Conservation (phyloP, 2,113 vertebrate genomes). For the Hemibagrus wyckioides region DNA sequence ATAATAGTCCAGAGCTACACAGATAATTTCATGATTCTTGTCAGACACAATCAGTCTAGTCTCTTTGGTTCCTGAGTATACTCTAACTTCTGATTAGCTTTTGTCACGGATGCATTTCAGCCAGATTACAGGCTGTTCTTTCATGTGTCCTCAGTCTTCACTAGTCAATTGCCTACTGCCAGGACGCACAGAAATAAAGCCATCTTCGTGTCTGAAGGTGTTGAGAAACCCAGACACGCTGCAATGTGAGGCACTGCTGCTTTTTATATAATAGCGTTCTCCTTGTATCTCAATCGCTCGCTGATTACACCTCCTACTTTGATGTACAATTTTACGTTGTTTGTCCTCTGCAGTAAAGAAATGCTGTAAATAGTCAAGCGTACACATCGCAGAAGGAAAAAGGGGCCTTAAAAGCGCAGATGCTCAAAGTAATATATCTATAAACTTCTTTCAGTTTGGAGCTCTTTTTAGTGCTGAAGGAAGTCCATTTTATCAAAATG, state of each 20-base stretch:
- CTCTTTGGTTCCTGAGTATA: background rate
- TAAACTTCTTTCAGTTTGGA: background rate
- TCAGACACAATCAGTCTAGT: background rate
- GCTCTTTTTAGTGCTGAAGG: too few species aligned
- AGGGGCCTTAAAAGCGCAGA: background rate
- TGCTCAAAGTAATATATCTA: background rate
- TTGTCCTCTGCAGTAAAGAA: background rate
- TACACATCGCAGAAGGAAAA: background rate
- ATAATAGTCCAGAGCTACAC: background rate
- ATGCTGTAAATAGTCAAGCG: background rate
- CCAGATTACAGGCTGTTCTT: conserved; percentile 21
- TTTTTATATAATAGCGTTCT: conserved; percentile 11
- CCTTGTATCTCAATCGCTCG: background rate
- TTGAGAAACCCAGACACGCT: background rate
- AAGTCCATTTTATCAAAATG: background rate
- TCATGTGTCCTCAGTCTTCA: conserved; percentile 4
- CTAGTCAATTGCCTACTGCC: conserved; percentile 29
- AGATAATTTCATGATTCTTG: background rate
- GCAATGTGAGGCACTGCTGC: background rate
- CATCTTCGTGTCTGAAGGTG: background rate
- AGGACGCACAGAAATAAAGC: background rate
- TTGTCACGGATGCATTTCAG: conserved; percentile 38
- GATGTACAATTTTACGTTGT: background rate
- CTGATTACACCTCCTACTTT: background rate
- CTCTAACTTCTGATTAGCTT: conserved; percentile 31